phyloP scores from a whole-genome alignment of 1,140 invertebrate genomes.

The Gerris buenoi region DNA sequence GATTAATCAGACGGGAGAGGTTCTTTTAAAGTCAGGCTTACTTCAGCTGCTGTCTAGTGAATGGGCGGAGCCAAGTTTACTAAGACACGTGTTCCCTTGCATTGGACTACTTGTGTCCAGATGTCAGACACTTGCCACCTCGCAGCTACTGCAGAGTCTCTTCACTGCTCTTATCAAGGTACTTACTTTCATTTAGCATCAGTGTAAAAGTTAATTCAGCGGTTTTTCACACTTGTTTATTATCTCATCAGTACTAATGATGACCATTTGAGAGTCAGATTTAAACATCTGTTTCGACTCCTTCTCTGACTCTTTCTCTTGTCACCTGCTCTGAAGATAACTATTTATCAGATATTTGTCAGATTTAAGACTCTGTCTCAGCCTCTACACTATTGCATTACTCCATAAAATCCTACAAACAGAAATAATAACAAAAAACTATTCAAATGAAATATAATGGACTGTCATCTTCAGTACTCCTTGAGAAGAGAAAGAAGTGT shows the following conservation, averaged over 20 bases:
- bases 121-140: constrained; percentile 48
- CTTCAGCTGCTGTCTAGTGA: constrained; percentile 50
- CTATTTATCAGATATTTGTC: too few species aligned
- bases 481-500: too few species aligned
- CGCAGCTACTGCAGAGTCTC: constrained; percentile 44
- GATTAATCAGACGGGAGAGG: constrained; percentile 42
- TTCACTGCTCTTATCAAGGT: constrained; percentile 47
- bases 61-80: constrained; percentile 38
- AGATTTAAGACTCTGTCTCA: too few species aligned
- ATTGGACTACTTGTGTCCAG: constrained; percentile 53
- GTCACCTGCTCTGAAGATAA: too few species aligned
- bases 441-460: too few species aligned
- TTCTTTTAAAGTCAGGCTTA: constrained; percentile 48
- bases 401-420: too few species aligned
- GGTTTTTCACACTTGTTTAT: background rate
- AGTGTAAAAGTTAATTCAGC: constrained; percentile 7
- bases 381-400: too few species aligned
- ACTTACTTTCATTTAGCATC: too few species aligned
- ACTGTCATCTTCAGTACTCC: too few species aligned
- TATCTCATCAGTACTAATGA: background rate
- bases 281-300: too few species aligned
- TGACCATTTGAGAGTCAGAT: background rate
- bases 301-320: too few species aligned
- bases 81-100: constrained; percentile 56
- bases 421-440: too few species aligned